Base-by-base conservation (phyloP, 2,113 vertebrate species). In the pig (Sus scrofa) region DNA sequence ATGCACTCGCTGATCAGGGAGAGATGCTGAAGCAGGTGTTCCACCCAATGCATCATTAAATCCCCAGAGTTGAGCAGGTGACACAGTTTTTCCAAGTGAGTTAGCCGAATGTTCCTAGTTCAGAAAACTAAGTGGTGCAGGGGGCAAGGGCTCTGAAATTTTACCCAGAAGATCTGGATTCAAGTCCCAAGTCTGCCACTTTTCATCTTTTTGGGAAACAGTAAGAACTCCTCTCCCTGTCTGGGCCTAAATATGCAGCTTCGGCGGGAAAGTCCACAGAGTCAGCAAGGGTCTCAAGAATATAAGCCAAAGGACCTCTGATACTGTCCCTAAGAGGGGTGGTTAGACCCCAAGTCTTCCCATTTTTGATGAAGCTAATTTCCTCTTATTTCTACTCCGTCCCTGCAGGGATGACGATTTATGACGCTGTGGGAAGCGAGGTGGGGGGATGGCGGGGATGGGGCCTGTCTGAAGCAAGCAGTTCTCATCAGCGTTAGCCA, bases 361-460 rank as follows among this genome's bases (percentile, higher is more conserved):
- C 24, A 14, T 52, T 85, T 56, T 75, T 62, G 34, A 67, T 22
- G 68, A 73, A 93, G 50, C 26, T 10, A 30, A 26, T 81, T 54
- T 67, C 30, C n/a, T 92, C 39, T 54, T 32, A n/a, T 30, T 27
- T 70, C 22, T 27, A 19, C 32, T 62, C 58, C 60, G 0, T 63
- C 77, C 73, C 56, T 84, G 34, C 2, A 63, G 68, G 73, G 68
- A 7, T 18, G 75, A n/a, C 1, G 7, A 73, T 7, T 18, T 54
- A 24, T n/a, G 30, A 86, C 22, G 27, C 32, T 3, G 12, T 0
- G 3, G n/a, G 37, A 22, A 44, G 24, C 2, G 4, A 50, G 65
- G n/a, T n/a, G 50, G 50, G 37, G 9, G 9, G 1, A 7, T 6
- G 37, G 62, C 6, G 13, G 34, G 60, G 34, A 27, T 18, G 1